Evolutionary conservation across 2,797 vertebrate species (phyloP).

Genomic region (Cossypha dichroa): DNA sequence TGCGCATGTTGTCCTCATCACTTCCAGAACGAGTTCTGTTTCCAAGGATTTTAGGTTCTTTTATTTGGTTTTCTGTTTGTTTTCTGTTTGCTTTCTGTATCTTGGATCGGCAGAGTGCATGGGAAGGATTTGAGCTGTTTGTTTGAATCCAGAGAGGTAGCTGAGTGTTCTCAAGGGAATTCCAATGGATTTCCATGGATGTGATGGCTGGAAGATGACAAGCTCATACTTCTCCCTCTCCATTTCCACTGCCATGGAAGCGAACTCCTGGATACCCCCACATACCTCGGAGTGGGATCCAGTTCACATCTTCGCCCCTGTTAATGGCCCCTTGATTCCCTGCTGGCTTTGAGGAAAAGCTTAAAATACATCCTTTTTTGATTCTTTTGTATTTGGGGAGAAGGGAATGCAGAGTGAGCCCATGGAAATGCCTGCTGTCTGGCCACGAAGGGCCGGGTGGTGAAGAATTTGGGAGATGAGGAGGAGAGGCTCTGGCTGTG

Average conservation of each 20-base stretch:
- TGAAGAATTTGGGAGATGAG: slow-evolving; percentile 58
- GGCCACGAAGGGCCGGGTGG: neutral
- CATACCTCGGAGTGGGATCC: neutral
- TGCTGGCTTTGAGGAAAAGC: slow-evolving; percentile 36
- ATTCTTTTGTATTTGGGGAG: slow-evolving; percentile 19
- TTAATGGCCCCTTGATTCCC: neutral
- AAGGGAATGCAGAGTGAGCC: slow-evolving; percentile 16
- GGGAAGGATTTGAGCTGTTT: slow-evolving; percentile 70
- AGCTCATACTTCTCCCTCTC: slow-evolving; percentile 26
- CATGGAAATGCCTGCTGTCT: neutral
- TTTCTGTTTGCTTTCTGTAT: slow-evolving; percentile 52
- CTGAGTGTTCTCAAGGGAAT: slow-evolving; percentile 61
- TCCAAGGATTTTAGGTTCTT: slow-evolving; percentile 20
- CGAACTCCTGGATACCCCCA: neutral
- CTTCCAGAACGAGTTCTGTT: slow-evolving; percentile 66
- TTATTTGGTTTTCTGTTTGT: neutral
- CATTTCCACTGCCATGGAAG: neutral
- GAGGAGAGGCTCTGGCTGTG: neutral
- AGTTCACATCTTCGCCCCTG: neutral
- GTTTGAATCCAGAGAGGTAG: slow-evolving; percentile 76
- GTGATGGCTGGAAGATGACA: slow-evolving; percentile 44
- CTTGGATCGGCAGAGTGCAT: slow-evolving; percentile 16
- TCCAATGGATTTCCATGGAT: slow-evolving; percentile 14
- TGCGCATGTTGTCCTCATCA: slow-evolving; percentile 53
- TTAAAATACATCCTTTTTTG: neutral